Base-by-base conservation (phyloP, 2,888 invertebrate genomes). In the Parnassius apollo region DNA sequence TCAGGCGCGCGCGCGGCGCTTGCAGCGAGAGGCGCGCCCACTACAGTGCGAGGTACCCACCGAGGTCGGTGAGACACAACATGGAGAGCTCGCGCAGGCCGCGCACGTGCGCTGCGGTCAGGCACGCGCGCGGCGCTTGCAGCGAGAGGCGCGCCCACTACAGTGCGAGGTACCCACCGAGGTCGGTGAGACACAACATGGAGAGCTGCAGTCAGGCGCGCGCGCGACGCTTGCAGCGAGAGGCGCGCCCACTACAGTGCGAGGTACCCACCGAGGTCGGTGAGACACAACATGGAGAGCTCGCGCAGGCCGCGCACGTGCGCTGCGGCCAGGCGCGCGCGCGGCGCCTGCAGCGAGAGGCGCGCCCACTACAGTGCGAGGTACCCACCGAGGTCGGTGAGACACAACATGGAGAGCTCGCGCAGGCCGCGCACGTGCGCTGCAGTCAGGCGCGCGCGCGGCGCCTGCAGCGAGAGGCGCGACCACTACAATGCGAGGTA, bases 31-130 rank as follows among this genome's bases (percentile, higher is more conserved):
- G 62, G 42, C 25, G 35, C 18, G 1, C 1, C 18, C 18, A 18
- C 18, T 18, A 18, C 18, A 18, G 18, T 18, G 18, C 18, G 1
- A 18, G 18, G 18, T 13, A 51, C 18, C 11, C 4, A 63, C 63
- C 63, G 18, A 55, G 46, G 18, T 63, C 63, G 1, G 58, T 59
- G 45, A 63, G 55, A 9, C 59, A 55, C 12, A 59, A 35, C 62
- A 55, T 50, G 49, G 48, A 22, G 52, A 62, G 54, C 2, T 12
- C 8, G 44, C 9, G 4, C 42, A 62, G 58, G 25, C 62, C 62
- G 11, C n/a, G 50, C 25, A 62, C 54, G 50, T 62, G 62, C 25
- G 9, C 52, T 1, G 62, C 51, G 8, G 9, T 13, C 50, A 62
- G 62, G 25, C 45, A 35, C 45, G 54, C 10, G 18, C 48, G 62